These are phyloP conservation scores for Zhuqinia jingwanae DNA, from an alignment of 2,888 invertebrate species.

Conservation along the genomic window DNA sequence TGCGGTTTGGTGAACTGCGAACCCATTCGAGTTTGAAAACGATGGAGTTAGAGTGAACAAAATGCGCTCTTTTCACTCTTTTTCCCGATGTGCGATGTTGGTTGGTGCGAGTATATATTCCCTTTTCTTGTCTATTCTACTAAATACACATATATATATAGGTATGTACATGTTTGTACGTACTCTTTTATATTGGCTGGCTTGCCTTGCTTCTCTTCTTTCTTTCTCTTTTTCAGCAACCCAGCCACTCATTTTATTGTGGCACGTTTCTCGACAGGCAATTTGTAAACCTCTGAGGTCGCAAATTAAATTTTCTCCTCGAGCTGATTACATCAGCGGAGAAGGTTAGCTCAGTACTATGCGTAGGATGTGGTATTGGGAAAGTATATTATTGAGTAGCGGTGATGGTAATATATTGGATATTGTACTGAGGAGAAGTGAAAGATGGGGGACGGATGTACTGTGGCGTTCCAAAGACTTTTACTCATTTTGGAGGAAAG, in stretches of 20 bases:
- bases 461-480: constrained; percentile 9
- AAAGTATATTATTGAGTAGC: background rate
- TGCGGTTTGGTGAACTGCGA: constrained; percentile 37
- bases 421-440: constrained; percentile 17
- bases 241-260: constrained; percentile 73
- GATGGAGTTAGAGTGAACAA: constrained; percentile 57
- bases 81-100: constrained; percentile 47
- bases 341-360: background rate
- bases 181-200: constrained; percentile 55
- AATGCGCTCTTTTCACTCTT: constrained; percentile 60
- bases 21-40: constrained; percentile 58
- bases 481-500: constrained; percentile 22
- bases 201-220: constrained; percentile 70
- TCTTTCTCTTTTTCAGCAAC: constrained; percentile 43
- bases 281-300: constrained; percentile 79
- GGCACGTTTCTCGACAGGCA: constrained; percentile 78
- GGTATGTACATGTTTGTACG: constrained; percentile 42
- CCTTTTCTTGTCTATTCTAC: constrained; percentile 54
- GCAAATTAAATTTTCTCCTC: constrained; percentile 78
- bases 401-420: constrained; percentile 5
- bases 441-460: constrained; percentile 55
- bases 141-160: too few relatives aligned
- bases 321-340: constrained; percentile 76
- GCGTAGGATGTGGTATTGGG: constrained; percentile 19
- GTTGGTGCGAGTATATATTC: background rate